Evolutionary conservation across 2,797 vertebrate genomes (phyloP).

Genomic region (Triplophysa yarkandensis): DNA sequence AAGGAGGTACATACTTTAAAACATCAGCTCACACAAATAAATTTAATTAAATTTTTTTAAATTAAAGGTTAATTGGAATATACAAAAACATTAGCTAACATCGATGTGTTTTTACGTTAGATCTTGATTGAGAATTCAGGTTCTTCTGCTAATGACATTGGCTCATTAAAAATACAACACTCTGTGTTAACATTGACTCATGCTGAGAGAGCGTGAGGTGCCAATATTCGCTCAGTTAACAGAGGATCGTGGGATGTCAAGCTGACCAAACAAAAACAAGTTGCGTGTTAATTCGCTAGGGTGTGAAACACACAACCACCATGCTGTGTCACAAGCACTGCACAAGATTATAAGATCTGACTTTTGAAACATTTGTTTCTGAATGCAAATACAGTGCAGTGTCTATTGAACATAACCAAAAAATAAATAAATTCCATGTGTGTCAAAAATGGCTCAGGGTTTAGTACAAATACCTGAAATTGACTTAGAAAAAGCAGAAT

Average conservation of each 20-base stretch:
- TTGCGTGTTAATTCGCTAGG: constrained; percentile 53
- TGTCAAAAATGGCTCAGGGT: too few relatives aligned
- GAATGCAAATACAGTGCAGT: too few relatives aligned
- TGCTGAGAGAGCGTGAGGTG: constrained; percentile 28
- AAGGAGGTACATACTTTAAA: constrained; percentile 75
- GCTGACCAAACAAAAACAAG: constrained; percentile 63
- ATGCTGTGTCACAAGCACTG: constrained; percentile 4
- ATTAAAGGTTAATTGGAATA: constrained; percentile 1
- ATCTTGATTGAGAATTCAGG: neutral
- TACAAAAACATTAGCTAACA: neutral
- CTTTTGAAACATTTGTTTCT: neutral
- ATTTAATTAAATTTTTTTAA: neutral
- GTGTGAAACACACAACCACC: constrained; percentile 38
- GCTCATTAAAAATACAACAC: constrained; percentile 15
- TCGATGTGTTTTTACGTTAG: neutral
- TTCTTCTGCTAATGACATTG: constrained; percentile 30
- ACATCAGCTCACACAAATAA: constrained; percentile 66
- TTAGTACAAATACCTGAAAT: too few relatives aligned
- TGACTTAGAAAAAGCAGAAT: too few relatives aligned
- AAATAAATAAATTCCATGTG: too few relatives aligned
- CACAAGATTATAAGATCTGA: constrained; percentile 13
- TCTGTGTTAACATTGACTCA: constrained; percentile 32
- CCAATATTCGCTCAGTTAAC: constrained; percentile 33
- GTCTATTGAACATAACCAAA: too few relatives aligned
- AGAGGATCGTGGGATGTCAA: constrained; percentile 51